A percentile compares a stretch with the other conserved stretches of the same genome.
These are phyloP conservation scores for Hyphantria cunea DNA, from an alignment of 1,140 invertebrate species.

Conservation along the genomic window DNA sequence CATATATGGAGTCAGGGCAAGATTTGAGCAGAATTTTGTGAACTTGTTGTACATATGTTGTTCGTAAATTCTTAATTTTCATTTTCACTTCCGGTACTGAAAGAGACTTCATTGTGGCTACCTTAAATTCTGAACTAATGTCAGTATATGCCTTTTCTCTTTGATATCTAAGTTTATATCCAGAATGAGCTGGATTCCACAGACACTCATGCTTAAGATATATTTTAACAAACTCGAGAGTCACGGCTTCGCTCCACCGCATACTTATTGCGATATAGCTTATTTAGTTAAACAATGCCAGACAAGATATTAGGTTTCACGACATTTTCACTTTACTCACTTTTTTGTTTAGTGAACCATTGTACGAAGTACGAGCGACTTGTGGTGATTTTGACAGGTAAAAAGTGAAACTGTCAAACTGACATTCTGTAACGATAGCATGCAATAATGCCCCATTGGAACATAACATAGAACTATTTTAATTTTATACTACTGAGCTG, in stretches of 20 bases:
- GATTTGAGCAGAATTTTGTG: conserved; percentile 77
- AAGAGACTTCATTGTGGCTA: conserved; percentile 55
- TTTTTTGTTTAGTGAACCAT: no score
- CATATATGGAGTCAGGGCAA: conserved; percentile 66
- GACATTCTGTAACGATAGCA: no score
- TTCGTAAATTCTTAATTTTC: conserved; percentile 78
- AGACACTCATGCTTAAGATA: conserved; percentile 77
- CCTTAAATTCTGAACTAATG: conserved; percentile 67
- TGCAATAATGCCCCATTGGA: no score
- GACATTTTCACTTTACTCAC: no score
- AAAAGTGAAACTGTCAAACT: no score
- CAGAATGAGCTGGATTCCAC: conserved; percentile 74
- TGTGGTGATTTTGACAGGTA: no score
- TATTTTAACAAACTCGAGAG: conserved; percentile 76
- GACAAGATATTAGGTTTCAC: no score
- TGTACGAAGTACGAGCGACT: no score
- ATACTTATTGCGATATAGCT: conserved; percentile 39
- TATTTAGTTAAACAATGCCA: no score
- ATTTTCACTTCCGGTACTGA: conserved; percentile 70
- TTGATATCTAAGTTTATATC: conserved; percentile 67
- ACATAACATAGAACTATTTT: no score
- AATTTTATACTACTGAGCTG: no score
- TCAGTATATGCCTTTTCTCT: conserved; percentile 66
- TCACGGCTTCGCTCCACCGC: conserved; percentile 73
- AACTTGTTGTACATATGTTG: conserved; percentile 77